phyloP scores from a whole-genome alignment of 2,888 invertebrate species.

The Eilema sororculum region DNA sequence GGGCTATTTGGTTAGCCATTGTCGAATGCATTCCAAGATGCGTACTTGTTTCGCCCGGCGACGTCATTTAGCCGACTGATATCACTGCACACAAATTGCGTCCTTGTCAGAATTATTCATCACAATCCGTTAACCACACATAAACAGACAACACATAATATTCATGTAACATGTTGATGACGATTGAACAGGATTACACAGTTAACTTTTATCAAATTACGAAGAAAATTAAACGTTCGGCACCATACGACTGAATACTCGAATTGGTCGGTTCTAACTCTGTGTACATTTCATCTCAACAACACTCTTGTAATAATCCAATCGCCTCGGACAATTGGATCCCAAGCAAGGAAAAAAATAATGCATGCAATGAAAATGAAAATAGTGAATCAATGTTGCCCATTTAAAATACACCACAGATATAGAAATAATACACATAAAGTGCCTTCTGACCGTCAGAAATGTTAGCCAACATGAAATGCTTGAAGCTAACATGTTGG shows the following conservation, averaged over 20 bases:
- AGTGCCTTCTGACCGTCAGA: not conserved
- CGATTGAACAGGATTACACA: not conserved
- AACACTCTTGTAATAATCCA: not conserved
- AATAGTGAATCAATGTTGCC: constrained; percentile 4
- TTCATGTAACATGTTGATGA: constrained; percentile 3
- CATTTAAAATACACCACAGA: not conserved
- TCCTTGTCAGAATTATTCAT: constrained; percentile 65
- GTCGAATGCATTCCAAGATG: constrained; percentile 63
- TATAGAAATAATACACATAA: too few relatives aligned
- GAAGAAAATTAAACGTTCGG: constrained; percentile 22
- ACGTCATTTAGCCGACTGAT: constrained; percentile 68
- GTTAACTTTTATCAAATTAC: constrained; percentile 35
- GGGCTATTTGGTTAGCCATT: constrained; percentile 63
- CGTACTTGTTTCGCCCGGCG: constrained; percentile 65
- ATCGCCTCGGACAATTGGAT: constrained; percentile 12
- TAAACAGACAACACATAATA: constrained; percentile 27
- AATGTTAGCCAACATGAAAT: not conserved
- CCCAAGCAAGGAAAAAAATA: constrained; percentile 15
- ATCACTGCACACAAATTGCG: constrained; percentile 54
- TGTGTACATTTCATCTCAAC: not conserved
- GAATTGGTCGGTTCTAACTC: not conserved
- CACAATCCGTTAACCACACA: constrained; percentile 54
- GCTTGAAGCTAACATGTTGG: not conserved
- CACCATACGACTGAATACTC: constrained; percentile 13
- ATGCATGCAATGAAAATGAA: not conserved